Evolutionary conservation across 2,888 invertebrate genomes (phyloP).

Genomic region (Xanthia togata): DNA sequence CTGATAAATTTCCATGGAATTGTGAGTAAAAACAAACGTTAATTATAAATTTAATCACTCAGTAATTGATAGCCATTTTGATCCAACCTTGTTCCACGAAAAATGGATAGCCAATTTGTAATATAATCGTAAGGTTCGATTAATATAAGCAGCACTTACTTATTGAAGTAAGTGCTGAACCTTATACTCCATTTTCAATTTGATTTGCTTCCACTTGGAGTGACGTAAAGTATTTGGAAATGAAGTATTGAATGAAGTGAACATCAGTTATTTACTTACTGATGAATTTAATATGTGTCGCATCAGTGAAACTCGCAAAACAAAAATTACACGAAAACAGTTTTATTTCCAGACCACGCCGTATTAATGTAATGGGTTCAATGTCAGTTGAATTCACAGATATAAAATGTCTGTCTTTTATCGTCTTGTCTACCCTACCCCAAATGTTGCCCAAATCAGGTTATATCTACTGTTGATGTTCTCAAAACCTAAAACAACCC

Average conservation of each 20-base stretch:
- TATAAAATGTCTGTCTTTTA: not conserved
- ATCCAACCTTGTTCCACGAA: constrained; percentile 36
- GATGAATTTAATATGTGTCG: not conserved
- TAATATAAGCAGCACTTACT: too few relatives aligned
- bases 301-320: constrained; percentile 12
- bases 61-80: constrained; percentile 29
- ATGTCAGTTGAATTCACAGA: constrained; percentile 35
- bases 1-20: constrained; percentile 8
- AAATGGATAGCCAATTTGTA: constrained; percentile 30
- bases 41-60: constrained; percentile 22
- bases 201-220: constrained; percentile 7
- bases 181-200: constrained; percentile 18
- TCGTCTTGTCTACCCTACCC: not conserved
- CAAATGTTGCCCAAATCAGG: constrained; percentile 5
- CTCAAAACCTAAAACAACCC: constrained; percentile 19
- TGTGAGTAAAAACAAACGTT: not conserved
- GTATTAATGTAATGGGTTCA: constrained; percentile 24
- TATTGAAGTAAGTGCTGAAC: constrained; percentile 15
- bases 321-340: not conserved
- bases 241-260: constrained; percentile 8
- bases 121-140: not conserved
- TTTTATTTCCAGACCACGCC: constrained; percentile 23
- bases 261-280: constrained; percentile 1
- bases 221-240: not conserved
- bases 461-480: constrained; percentile 17